Conservation (phyloP, 1,140 invertebrate species). For the Trachymyrmex cornetzi region DNA sequence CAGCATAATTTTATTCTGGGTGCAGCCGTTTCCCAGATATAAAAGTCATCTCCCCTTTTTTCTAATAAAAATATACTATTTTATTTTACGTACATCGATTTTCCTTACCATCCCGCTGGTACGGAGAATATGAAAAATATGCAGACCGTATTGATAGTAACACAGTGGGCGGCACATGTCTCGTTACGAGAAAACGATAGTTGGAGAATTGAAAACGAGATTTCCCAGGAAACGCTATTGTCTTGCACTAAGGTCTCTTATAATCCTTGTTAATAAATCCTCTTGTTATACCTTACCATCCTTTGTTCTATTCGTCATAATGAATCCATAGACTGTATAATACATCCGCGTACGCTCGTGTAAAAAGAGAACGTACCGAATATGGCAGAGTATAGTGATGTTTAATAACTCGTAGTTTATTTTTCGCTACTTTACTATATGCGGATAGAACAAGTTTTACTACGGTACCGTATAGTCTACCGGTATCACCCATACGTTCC, state of each 20-base stretch:
- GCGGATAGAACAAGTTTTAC: conserved; percentile 32
- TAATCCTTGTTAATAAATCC: conserved; percentile 62
- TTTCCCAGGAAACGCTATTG: conserved; percentile 55
- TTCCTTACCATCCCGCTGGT: background rate
- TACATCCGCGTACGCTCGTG: background rate
- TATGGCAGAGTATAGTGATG: conserved; percentile 4
- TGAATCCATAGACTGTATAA: conserved; percentile 42
- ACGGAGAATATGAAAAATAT: conserved; percentile 4
- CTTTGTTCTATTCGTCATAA: conserved; percentile 60
- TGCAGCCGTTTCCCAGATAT: background rate
- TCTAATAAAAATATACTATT: background rate
- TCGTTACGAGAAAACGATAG: conserved; percentile 43
- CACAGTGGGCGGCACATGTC: conserved; percentile 30
- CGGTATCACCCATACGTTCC: conserved; percentile 28
- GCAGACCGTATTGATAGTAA: conserved; percentile 21
- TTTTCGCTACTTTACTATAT: conserved; percentile 12
- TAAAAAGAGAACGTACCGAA: conserved; percentile 37
- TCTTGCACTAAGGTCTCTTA: conserved; percentile 49
- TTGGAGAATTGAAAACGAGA: conserved; percentile 35
- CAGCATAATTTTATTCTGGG: background rate
- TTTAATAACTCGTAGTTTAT: conserved; percentile 48
- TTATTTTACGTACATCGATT: background rate
- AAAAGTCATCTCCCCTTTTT: background rate
- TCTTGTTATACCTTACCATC: conserved; percentile 46
- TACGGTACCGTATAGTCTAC: background rate